phyloP scores from a whole-genome alignment of 2,113 vertebrate genomes.

The Desmodus rotundus region DNA sequence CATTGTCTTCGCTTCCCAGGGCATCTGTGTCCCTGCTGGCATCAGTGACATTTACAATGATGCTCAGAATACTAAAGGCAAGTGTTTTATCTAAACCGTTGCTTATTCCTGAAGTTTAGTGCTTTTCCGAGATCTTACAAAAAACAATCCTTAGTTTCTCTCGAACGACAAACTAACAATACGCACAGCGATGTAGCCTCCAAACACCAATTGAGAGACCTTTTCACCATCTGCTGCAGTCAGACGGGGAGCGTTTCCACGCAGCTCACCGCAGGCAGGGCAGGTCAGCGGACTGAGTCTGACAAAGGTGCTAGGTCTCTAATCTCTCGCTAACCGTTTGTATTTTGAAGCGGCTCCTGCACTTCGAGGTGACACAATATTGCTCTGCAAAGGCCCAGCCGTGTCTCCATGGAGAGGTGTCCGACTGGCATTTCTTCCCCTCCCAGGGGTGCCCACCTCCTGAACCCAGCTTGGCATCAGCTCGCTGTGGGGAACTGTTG shows the following conservation, averaged over 20 bases:
- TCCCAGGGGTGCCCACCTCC: slow-evolving; percentile 59
- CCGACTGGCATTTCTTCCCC: slow-evolving; percentile 70
- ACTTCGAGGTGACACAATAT: slow-evolving; percentile 40
- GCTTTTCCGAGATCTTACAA: neutral
- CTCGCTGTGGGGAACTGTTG: slow-evolving; percentile 27
- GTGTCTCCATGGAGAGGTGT: slow-evolving; percentile 39
- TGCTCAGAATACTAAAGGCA: neutral
- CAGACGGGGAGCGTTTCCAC: slow-evolving; percentile 26
- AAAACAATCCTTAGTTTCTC: slow-evolving; percentile 16
- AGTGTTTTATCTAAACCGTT: neutral
- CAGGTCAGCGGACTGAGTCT: slow-evolving; percentile 57
- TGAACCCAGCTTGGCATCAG: neutral
- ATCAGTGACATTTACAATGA: neutral
- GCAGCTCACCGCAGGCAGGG: slow-evolving; percentile 13
- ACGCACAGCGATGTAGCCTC: neutral
- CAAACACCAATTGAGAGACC: neutral
- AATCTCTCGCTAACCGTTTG: slow-evolving; percentile 53
- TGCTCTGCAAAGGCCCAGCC: slow-evolving; percentile 27
- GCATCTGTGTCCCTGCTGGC: neutral
- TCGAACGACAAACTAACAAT: slow-evolving; percentile 34
- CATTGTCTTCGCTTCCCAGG: neutral
- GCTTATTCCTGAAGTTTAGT: neutral
- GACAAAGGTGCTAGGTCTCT: slow-evolving; percentile 67
- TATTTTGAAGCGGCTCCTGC: slow-evolving; percentile 61
- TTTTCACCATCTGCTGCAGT: neutral